Conservation (phyloP, 2,888 invertebrate species). For the Gonocerus acuteangulatus region DNA sequence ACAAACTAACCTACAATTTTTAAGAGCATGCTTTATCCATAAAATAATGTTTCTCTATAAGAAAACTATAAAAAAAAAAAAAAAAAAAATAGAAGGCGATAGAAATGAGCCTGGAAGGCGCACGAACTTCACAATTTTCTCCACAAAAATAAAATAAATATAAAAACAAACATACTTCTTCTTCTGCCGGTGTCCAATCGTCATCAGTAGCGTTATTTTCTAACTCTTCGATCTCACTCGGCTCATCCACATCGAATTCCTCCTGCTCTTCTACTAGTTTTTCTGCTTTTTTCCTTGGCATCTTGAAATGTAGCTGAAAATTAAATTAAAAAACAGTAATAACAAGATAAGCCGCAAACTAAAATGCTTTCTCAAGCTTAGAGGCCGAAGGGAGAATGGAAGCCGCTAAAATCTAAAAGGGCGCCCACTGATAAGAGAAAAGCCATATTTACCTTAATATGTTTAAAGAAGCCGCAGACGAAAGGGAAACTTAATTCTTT, state of each 20-base stretch:
- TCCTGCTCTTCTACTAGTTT: slow-evolving; percentile 30
- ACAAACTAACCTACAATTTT: no score
- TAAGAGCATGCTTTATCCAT: no score
- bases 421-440: slow-evolving; percentile 11
- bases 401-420: slow-evolving; percentile 11
- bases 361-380: not conserved
- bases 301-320: slow-evolving; percentile 5
- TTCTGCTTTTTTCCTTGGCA: slow-evolving; percentile 23
- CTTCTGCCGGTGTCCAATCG: slow-evolving; percentile 25
- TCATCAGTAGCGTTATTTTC: slow-evolving; percentile 27
- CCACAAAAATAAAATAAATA: not conserved
- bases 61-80: no score
- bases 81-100: no score
- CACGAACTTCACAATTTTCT: no score
- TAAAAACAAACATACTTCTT: slow-evolving; percentile 5
- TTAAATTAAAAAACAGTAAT: not conserved
- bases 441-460: slow-evolving; percentile 1
- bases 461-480: no score
- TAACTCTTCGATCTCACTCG: slow-evolving; percentile 30
- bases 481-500: no score
- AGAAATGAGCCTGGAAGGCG: no score
- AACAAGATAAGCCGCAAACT: not conserved
- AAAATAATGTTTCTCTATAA: no score
- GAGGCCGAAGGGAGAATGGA: slow-evolving; percentile 7
- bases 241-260: slow-evolving; percentile 32